Evolutionary conservation across 2,888 invertebrate species (phyloP).

Genomic region (Drosophila lacicola): DNA sequence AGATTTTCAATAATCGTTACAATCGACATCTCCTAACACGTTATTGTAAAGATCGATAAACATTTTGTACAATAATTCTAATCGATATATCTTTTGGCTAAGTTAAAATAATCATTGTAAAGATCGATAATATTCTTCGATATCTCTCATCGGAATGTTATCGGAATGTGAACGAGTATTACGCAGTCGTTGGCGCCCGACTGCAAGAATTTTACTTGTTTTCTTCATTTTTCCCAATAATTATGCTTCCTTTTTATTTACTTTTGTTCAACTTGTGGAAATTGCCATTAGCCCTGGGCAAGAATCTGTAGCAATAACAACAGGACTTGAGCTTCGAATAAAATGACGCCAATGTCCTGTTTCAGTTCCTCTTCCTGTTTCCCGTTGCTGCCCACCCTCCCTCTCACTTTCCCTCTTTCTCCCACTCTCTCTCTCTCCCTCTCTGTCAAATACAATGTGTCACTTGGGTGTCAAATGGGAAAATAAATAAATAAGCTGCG

Average conservation of each 20-base stretch:
- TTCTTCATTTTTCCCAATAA: background rate
- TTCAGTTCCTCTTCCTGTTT: background rate
- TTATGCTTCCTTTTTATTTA: background rate
- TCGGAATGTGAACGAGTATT: too few relatives aligned
- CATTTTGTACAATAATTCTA: too few relatives aligned
- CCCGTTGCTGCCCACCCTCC: too few relatives aligned
- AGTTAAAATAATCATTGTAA: too few relatives aligned
- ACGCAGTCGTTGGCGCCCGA: too few relatives aligned
- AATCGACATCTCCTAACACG: background rate
- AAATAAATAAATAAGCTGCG: constrained; percentile 73
- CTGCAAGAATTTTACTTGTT: too few relatives aligned
- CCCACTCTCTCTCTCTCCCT: background rate
- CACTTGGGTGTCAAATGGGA: constrained; percentile 68
- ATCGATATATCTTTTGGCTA: too few relatives aligned
- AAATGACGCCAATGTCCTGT: constrained; percentile 12
- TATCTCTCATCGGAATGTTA: too few relatives aligned
- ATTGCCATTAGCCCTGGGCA: background rate
- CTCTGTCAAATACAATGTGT: constrained; percentile 55
- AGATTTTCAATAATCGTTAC: too few relatives aligned
- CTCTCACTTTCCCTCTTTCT: too few relatives aligned
- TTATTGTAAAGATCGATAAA: background rate
- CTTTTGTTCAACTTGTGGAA: background rate
- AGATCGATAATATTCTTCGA: too few relatives aligned
- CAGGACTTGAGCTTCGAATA: background rate
- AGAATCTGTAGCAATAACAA: background rate